Base-by-base conservation (phyloP, 1,140 invertebrate genomes). In the Formica selysi region DNA sequence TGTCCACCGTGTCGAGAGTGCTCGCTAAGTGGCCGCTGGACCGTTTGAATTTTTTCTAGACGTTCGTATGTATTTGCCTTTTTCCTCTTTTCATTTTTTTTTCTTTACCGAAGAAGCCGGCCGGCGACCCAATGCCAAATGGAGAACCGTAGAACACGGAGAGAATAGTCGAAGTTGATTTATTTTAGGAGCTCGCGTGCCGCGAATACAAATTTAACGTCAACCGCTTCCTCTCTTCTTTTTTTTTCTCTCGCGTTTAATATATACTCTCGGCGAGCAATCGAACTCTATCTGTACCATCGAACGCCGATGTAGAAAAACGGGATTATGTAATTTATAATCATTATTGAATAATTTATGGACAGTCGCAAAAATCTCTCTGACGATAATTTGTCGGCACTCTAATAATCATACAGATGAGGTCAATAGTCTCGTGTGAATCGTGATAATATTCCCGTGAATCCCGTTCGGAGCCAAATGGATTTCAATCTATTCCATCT, bases 31-130 rank as follows among this genome's bases (percentile, higher is more conserved):
- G 89, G 79, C 62, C 83, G 86, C 67, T 86, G 78, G 83, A 88
- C 87, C 87, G 90, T 92, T 92, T 92, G 68, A 88, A 91, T 91
- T 90, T 92, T 90, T 92, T 91, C 89, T 89, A 91, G 89, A 87
- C 89, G 76, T 62, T 67, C 67, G 48, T 86, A 32, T 32, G 10
- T 51, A 59, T 91, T 90, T 86, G 87, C 91, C 83, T 36, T 88
- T 86, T 81, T 87, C 88, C 76, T 48, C 64, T 81, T 86, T 88
- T 62, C 57, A 64, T 76, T 86, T 85, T 38, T 70, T 70, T 79
- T 76, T 73, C 81, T 83, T 51, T 81, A 91, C 83, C 85, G 86
- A 79, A 90, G 81, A 78, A 68, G 51, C 71, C 76, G 61, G 48
- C 57, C 76, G 67, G 51, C 76, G 54, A 61, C 44, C 87, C 74